These are phyloP conservation scores for Microtus californicus DNA, from an alignment of 2,797 vertebrate genomes.

Conservation along the genomic window DNA sequence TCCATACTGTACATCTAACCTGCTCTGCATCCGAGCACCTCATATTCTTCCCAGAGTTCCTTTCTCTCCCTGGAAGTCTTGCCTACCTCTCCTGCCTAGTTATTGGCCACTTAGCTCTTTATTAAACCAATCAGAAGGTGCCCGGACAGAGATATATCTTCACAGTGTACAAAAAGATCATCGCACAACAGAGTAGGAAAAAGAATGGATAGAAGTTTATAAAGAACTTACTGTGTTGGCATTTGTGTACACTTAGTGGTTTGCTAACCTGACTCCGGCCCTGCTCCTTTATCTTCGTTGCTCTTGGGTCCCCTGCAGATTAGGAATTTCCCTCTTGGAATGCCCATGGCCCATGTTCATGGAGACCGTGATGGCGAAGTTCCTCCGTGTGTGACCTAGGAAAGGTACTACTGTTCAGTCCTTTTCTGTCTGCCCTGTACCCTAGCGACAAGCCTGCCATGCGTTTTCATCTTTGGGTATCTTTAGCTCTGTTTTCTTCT, in stretches of 20 bases:
- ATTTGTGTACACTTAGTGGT: rapidly evolving
- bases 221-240: background rate
- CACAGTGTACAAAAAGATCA: background rate
- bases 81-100: background rate
- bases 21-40: background rate
- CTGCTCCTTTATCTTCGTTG: background rate
- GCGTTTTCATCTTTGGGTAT: background rate
- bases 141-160: background rate
- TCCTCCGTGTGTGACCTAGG: background rate
- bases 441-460: background rate
- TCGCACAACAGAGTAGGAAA: background rate
- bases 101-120: background rate
- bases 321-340: background rate
- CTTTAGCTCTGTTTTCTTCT: slow-evolving; percentile 25
- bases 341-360: background rate
- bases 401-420: background rate
- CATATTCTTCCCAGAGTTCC: background rate
- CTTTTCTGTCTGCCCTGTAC: background rate
- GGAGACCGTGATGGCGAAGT: background rate
- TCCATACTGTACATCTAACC: background rate
- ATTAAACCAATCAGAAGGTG: background rate
- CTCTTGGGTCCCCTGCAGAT: background rate
- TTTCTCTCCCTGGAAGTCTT: background rate
- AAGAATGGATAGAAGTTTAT: background rate
- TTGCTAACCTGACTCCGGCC: background rate